phyloP scores from a whole-genome alignment of 1,140 invertebrate species.

The Drosophila sulfurigaster region DNA sequence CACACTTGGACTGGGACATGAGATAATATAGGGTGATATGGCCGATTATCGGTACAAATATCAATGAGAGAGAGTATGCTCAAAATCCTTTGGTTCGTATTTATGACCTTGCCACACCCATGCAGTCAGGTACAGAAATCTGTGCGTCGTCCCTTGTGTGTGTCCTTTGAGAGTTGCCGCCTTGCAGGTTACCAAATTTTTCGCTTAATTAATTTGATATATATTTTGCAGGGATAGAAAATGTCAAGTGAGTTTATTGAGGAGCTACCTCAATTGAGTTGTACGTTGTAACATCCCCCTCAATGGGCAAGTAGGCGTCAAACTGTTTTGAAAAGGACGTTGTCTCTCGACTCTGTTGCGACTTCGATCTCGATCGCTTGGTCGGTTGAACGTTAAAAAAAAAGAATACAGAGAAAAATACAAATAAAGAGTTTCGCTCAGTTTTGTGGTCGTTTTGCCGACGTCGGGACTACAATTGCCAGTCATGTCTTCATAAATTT shows the following conservation, averaged over 20 bases:
- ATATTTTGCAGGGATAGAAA: conserved; percentile 64
- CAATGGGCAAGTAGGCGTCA: conserved; percentile 67
- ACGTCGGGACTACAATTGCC: conserved; percentile 75
- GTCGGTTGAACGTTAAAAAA: neutral
- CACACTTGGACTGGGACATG: conserved; percentile 5
- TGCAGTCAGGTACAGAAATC: conserved; percentile 52
- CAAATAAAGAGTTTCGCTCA: neutral
- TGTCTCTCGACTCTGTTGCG: conserved; percentile 1
- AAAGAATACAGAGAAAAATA: neutral
- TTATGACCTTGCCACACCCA: conserved; percentile 68
- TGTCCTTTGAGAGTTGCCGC: conserved; percentile 59
- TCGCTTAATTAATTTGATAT: conserved; percentile 81
- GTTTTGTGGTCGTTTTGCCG: conserved; percentile 29
- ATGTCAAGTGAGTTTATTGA: conserved; percentile 50
- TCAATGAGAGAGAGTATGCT: conserved; percentile 49
- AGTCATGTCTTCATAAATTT: conserved; percentile 84
- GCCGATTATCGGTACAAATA: conserved; percentile 51
- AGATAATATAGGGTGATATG: conserved; percentile 46
- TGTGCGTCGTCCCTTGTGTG: conserved; percentile 32
- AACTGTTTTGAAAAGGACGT: conserved; percentile 54
- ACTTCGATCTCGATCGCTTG: conserved; percentile 45
- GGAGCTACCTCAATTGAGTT: conserved; percentile 69
- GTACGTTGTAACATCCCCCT: conserved; percentile 34
- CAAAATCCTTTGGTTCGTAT: conserved; percentile 46
- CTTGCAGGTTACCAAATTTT: conserved; percentile 64